These are phyloP conservation scores for Ips typographus DNA, from an alignment of 1,140 invertebrate species.

Conservation along the genomic window DNA sequence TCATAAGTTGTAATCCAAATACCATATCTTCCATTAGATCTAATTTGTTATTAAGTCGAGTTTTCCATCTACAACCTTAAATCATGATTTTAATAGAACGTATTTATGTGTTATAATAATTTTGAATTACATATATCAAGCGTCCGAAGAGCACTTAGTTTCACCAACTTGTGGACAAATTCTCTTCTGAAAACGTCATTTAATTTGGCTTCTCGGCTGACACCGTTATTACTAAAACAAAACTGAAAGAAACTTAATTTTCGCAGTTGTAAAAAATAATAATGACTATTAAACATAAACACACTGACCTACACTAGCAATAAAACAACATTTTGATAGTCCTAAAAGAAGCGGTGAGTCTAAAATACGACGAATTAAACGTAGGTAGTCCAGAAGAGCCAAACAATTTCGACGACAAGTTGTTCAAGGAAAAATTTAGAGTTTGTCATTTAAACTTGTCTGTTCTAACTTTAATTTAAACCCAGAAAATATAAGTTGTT, in stretches of 20 bases:
- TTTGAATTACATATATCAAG: constrained; percentile 23
- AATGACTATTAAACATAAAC: no score
- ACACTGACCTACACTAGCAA: no score
- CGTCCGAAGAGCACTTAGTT: constrained; percentile 48
- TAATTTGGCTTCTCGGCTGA: constrained; percentile 26
- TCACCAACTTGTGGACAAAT: constrained; percentile 64
- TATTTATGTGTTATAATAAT: background rate
- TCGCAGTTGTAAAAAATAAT: no score
- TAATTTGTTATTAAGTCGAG: constrained; percentile 55
- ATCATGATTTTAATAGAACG: no score
- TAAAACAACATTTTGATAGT: no score
- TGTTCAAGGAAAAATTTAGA: constrained; percentile 4
- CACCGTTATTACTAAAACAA: constrained; percentile 8
- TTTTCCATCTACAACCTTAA: constrained; percentile 46
- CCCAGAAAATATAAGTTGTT: no score
- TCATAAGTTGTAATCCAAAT: constrained; percentile 59
- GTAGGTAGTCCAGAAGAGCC: no score
- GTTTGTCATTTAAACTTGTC: no score
- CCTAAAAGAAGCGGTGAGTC: no score
- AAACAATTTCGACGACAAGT: no score
- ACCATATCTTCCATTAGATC: constrained; percentile 64
- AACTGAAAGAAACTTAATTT: constrained; percentile 3
- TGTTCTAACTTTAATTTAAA: no score
- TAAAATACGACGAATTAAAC: no score
- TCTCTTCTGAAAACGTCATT: constrained; percentile 60